Evolutionary conservation across 2,888 invertebrate species (phyloP).

Genomic region (Thalpophila matura): DNA sequence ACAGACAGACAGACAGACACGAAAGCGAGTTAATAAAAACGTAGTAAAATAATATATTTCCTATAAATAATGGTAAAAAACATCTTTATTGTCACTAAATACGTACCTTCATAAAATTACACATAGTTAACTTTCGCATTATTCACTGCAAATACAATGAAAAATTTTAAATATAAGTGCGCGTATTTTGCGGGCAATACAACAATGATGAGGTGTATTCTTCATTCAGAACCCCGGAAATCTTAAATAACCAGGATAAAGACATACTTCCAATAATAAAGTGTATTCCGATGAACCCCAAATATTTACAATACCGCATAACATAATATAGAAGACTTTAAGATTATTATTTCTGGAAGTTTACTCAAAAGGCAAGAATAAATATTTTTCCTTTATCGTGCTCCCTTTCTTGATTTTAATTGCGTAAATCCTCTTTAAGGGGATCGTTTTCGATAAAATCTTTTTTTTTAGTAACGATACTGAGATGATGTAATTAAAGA

Average conservation of each 20-base stretch:
- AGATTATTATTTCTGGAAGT: conserved; percentile 66
- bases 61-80: too few relatives aligned
- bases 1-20: too few relatives aligned
- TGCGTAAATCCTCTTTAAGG: conserved; percentile 84
- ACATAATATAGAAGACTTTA: conserved; percentile 40
- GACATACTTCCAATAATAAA: conserved; percentile 13
- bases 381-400: conserved; percentile 74
- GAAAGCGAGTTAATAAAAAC: too few relatives aligned
- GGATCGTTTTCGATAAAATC: conserved; percentile 78
- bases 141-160: too few relatives aligned
- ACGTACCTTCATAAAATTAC: too few relatives aligned
- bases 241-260: background rate
- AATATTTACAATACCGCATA: conserved; percentile 47
- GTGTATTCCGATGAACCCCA: conserved; percentile 13
- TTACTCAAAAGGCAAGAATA: conserved; percentile 75
- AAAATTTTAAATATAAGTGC: too few relatives aligned
- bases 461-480: conserved; percentile 75
- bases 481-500: conserved; percentile 76
- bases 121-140: too few relatives aligned
- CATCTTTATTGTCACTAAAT: too few relatives aligned
- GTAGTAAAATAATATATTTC: too few relatives aligned
- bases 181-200: too few relatives aligned
- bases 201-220: too few relatives aligned
- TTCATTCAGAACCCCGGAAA: too few relatives aligned
- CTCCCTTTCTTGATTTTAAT: conserved; percentile 80